phyloP scores from a whole-genome alignment of 2,113 vertebrate genomes.

The Perccottus glenii region DNA sequence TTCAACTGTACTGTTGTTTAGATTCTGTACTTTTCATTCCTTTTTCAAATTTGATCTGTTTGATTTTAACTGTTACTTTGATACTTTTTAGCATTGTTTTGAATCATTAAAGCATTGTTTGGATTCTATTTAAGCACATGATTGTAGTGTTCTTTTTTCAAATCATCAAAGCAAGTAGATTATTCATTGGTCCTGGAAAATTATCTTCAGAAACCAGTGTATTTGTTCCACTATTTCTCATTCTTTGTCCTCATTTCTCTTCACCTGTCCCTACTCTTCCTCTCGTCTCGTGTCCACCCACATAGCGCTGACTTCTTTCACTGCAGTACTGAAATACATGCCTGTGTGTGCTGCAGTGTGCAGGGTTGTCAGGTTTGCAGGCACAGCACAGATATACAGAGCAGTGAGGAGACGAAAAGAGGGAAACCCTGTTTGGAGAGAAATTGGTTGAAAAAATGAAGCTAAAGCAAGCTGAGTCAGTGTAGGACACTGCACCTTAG shows the following conservation, averaged over 20 bases:
- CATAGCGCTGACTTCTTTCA: conserved; percentile 15
- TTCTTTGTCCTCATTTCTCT: conserved; percentile 21
- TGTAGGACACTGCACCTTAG: background rate
- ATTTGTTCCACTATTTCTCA: background rate
- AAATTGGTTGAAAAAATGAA: conserved; percentile 36
- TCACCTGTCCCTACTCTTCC: conserved; percentile 7
- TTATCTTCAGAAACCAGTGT: background rate
- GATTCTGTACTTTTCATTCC: background rate
- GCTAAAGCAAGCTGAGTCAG: conserved; percentile 35
- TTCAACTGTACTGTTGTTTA: background rate
- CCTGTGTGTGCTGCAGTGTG: conserved; percentile 16
- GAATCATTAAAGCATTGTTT: too few relatives aligned
- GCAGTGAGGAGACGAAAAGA: conserved; percentile 22
- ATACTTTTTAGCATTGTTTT: too few relatives aligned
- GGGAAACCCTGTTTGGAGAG: conserved; percentile 42
- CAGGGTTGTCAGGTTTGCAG: conserved; percentile 33
- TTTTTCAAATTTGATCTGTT: too few relatives aligned
- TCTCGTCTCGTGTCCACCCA: conserved; percentile 32
- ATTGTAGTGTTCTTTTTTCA: too few relatives aligned
- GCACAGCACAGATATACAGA: conserved; percentile 11
- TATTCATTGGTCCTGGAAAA: background rate
- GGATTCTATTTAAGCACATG: too few relatives aligned
- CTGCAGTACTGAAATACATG: conserved; percentile 17
- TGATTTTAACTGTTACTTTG: too few relatives aligned
- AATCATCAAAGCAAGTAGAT: too few relatives aligned